These are phyloP conservation scores for Philopotamus ludificatus DNA, from an alignment of 1,140 invertebrate species.

Conservation along the genomic window DNA sequence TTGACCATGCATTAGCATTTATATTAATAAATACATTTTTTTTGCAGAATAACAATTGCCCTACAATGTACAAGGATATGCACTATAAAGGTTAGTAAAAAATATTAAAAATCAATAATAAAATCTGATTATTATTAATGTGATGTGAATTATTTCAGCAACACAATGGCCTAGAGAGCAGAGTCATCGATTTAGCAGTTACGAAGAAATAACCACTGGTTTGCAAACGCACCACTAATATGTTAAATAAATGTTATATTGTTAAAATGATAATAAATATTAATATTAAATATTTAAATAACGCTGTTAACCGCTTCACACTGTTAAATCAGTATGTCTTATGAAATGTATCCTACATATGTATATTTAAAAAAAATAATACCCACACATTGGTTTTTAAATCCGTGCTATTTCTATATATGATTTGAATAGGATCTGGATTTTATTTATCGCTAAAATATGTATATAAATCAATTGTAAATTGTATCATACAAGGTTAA, in stretches of 20 bases:
- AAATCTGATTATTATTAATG: not conserved
- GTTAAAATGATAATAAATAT: not conserved
- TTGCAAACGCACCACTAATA: slow-evolving; percentile 32
- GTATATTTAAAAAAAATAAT: not conserved
- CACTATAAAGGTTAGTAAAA: slow-evolving; percentile 63
- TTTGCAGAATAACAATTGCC: slow-evolving; percentile 64
- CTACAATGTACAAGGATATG: slow-evolving; percentile 71
- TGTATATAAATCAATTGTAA: not conserved
- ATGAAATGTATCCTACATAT: slow-evolving; percentile 18
- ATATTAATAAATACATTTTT: slow-evolving; percentile 17
- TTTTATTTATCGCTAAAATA: no score
- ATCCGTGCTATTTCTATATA: no score
- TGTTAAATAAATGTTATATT: not conserved
- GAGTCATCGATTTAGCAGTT: slow-evolving; percentile 22
- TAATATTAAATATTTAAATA: not conserved
- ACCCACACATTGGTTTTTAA: not conserved
- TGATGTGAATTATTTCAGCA: slow-evolving; percentile 17
- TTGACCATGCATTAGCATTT: not conserved
- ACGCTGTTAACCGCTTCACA: slow-evolving; percentile 15
- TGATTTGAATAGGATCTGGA: no score
- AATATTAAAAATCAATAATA: not conserved
- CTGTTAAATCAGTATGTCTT: slow-evolving; percentile 6
- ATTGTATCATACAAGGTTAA: slow-evolving; percentile 2
- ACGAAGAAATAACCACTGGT: slow-evolving; percentile 31
- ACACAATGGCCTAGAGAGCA: slow-evolving; percentile 37